These are phyloP conservation scores for Cardiocondyla obscurior DNA, from an alignment of 1,140 invertebrate species.

Conservation along the genomic window DNA sequence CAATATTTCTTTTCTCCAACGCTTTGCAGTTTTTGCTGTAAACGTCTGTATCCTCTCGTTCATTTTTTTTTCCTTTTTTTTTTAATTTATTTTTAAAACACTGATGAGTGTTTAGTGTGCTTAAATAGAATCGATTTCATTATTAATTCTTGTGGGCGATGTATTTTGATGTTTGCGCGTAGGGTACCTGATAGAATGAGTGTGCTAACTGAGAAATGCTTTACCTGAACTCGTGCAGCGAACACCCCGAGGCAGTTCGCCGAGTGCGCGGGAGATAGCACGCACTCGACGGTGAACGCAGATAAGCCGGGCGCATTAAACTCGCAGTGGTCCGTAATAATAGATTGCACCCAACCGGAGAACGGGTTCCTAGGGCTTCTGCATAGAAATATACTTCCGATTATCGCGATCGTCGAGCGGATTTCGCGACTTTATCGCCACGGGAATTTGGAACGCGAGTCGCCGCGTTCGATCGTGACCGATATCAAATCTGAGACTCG, in stretches of 20 bases:
- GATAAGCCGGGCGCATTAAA: conserved; percentile 32
- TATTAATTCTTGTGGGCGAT: background rate
- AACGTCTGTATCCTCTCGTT: conserved; percentile 14
- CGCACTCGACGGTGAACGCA: conserved; percentile 20
- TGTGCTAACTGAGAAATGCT: background rate
- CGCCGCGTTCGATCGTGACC: background rate
- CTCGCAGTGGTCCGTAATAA: conserved; percentile 28
- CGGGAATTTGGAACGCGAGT: background rate
- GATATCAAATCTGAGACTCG: background rate
- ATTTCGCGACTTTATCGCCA: background rate
- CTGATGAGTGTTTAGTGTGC: too few species aligned
- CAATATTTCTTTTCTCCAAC: background rate
- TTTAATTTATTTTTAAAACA: too few species aligned
- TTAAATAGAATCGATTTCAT: background rate
- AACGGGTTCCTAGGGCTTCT: background rate
- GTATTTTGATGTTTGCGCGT: background rate
- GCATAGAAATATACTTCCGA: background rate
- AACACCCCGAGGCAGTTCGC: conserved; percentile 4
- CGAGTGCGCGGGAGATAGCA: conserved; percentile 4
- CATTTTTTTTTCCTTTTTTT: conserved; percentile 25
- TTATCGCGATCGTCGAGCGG: background rate
- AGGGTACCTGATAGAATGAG: background rate
- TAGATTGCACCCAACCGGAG: conserved; percentile 5
- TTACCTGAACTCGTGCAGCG: background rate
- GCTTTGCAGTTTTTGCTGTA: conserved; percentile 21